Base-by-base conservation (phyloP, 2,888 invertebrate genomes). In the Gymnocheta viridis region DNA sequence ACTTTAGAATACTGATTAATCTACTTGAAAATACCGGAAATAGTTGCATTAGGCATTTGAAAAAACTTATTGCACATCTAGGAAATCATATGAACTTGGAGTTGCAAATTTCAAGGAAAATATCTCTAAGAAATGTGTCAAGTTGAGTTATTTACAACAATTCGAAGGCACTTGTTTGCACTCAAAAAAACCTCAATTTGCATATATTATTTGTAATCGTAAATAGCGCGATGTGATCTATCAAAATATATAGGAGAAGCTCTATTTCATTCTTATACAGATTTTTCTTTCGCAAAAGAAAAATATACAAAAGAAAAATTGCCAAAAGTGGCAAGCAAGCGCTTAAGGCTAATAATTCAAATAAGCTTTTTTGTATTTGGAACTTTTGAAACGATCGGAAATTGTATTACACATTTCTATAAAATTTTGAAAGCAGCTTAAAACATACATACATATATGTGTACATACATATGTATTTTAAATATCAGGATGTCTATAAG, bases 11-110 rank as follows among this genome's bases (percentile, higher is more conserved):
- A 44, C 56, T 82, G 22, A 74, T 22, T 54, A 19, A 29, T 29
- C 64, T 44, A 54, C 38, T 74, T 35, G 7, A 62, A 32, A 77
- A 22, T 77, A 72, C 64, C 76, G 77, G 76, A 82, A 77, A 41
- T 77, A 14, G 3, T 58, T 44, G 38, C n/a, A 60, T 27, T 35
- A 19, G 32, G 22, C 27, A 67, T 66, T 66, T 58, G 29, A 47
- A 47, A 72, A n/a, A 2, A 41, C 14, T n/a, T 41, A n/a, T n/a
- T n/a, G n/a, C 14, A 38, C 19, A 67, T 56, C 12, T 49, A 49
- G 58, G 35, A 67, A 67, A 56, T 67, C 19, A 12, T 72, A 12
- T 32, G 22, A 41, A 38, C 24, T 69, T 58, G 35, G 12, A 47
- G 19, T 5, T 44, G 9, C n/a, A 10, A 17, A 41, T 4, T 41